Conservation (phyloP, 2,888 invertebrate species). For the Trachelus iudaicus region DNA sequence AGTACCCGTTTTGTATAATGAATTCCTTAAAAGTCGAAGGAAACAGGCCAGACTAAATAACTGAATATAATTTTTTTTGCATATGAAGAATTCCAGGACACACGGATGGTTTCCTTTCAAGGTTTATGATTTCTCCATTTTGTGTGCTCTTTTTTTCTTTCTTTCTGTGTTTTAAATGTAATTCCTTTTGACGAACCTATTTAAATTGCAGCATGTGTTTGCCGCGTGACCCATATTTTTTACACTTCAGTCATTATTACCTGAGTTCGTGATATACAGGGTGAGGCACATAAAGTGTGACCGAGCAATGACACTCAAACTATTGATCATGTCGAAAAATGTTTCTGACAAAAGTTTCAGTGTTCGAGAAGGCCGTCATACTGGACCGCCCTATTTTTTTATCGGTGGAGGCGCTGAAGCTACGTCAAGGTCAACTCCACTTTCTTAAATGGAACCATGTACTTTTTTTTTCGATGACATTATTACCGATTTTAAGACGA, state of each 20-base stretch:
- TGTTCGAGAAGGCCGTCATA: too few relatives aligned
- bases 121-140: constrained; percentile 24
- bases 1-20: constrained; percentile 49
- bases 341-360: too few relatives aligned
- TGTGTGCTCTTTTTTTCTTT: background rate
- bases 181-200: background rate
- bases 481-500: too few relatives aligned
- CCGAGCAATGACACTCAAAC: too few relatives aligned
- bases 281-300: too few relatives aligned
- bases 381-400: too few relatives aligned
- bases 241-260: background rate
- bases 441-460: too few relatives aligned
- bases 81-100: constrained; percentile 41
- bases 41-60: background rate
- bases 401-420: too few relatives aligned
- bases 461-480: too few relatives aligned
- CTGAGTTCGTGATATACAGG: background rate
- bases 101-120: constrained; percentile 28
- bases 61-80: constrained; percentile 32
- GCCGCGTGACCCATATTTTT: background rate
- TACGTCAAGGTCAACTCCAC: too few relatives aligned
- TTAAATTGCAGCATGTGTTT: background rate
- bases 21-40: background rate
- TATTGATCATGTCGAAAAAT: too few relatives aligned
- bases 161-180: background rate